Base-by-base conservation (phyloP, 2,888 invertebrate genomes). In the Tetragonula carbonaria region DNA sequence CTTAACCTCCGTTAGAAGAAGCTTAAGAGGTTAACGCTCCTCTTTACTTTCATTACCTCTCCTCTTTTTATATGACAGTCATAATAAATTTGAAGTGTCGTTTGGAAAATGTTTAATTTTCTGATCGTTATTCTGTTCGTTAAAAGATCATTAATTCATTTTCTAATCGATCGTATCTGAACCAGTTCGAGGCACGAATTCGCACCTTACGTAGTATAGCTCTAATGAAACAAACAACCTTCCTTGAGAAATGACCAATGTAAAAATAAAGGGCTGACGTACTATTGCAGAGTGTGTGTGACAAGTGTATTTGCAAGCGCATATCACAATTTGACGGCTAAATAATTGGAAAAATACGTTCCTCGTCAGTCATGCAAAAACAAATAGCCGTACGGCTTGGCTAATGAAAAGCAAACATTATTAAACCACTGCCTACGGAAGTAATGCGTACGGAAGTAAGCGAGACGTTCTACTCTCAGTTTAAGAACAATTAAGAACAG, bases 391-490 rank as follows among this genome's bases (percentile, higher is more conserved):
- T 33, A 65, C 38, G 50, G 55, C 28, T 75, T 3, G 55, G 13
- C 33, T 70, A 68, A 80, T 70, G 76, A 75, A 70, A 80, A 55
- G 55, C 55, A 75, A 75, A 70, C 75, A 16, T 63, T 75, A 80
- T 80, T 80, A 80, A 2, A 70, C 55, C n/a, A 18, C 4, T 70
- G n/a, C n/a, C 63, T 33, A 28, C 28, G 28, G 28, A 28, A 1
- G 28, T 63, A 55, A 79, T 75, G 62, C 63, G 55, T 21, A n/a
- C 14, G 51, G 4, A 63, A 63, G 45, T 45, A 68, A 74, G 68
- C 62, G 16, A 62, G 70, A 65, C 53, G 11, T 23, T 45, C 45
- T n/a, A 18, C 33, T 33, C 33, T 33, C 16, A 33, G 23, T 67
- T 78, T 67, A 74, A 79, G 51, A 68, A 79, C 51, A 51, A 11